phyloP scores from a whole-genome alignment of 1,140 invertebrate species.

The Lamellibrachia luymesi region DNA sequence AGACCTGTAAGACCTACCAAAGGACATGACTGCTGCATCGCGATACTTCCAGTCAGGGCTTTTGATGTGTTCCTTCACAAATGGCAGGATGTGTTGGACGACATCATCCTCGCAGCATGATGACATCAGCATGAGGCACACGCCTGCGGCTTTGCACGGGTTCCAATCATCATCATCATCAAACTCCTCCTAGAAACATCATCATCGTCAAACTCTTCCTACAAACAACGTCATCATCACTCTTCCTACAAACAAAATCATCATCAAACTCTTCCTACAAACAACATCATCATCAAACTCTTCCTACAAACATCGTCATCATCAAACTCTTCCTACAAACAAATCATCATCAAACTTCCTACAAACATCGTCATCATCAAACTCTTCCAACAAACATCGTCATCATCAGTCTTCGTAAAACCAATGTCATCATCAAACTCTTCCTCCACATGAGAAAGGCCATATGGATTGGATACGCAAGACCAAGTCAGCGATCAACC shows the following conservation, averaged over 20 bases:
- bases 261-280: too few species aligned
- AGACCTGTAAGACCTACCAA: slow-evolving; percentile 64
- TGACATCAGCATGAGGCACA: slow-evolving; percentile 97
- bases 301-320: too few species aligned
- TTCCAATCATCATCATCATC: slow-evolving; percentile 99
- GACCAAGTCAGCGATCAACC: too few species aligned
- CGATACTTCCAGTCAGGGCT: slow-evolving; percentile 90
- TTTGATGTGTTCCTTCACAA: slow-evolving; percentile 93
- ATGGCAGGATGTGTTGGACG: slow-evolving; percentile 93
- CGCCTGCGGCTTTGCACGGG: slow-evolving; percentile 97
- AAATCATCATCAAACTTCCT: slow-evolving; percentile 72
- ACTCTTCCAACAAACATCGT: too few species aligned
- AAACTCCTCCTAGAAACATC: slow-evolving; percentile 48
- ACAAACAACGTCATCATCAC: too few species aligned
- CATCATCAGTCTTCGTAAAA: too few species aligned
- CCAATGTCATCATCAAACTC: too few species aligned
- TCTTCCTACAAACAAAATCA: too few species aligned
- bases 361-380: slow-evolving; percentile 20
- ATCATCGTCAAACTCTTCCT: neutral
- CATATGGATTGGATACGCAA: too few species aligned
- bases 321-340: too few species aligned
- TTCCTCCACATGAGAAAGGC: too few species aligned
- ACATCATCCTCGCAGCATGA: slow-evolving; percentile 97
- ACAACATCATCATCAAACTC: too few species aligned
- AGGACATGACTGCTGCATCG: slow-evolving; percentile 98